phyloP scores from a whole-genome alignment of 1,140 invertebrate genomes.

The Maniola jurtina region DNA sequence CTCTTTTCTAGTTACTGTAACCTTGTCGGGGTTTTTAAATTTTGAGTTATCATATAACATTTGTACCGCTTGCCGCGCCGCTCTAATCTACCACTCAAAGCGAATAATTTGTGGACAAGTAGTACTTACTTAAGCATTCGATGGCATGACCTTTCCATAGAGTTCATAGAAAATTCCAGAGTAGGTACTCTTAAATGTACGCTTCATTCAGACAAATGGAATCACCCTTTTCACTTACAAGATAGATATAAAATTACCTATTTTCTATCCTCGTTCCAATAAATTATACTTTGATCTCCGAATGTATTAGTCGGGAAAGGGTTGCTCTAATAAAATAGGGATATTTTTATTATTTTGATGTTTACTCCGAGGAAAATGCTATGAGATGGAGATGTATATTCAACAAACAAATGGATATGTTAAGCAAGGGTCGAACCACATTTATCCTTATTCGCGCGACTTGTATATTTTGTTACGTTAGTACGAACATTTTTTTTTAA shows the following conservation, averaged over 20 bases:
- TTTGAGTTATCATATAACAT: too few species aligned
- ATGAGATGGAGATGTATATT: not conserved
- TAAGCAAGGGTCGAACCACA: not conserved
- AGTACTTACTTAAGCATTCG: too few species aligned
- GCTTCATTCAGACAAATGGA: not conserved
- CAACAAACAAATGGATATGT: not conserved
- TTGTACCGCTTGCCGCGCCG: too few species aligned
- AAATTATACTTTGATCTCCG: not conserved
- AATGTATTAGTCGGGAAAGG: not conserved
- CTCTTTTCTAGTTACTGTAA: too few species aligned
- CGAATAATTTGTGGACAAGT: too few species aligned
- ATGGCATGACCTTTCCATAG: too few species aligned
- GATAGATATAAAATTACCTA: not conserved
- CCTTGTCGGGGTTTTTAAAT: too few species aligned
- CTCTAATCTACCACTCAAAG: too few species aligned
- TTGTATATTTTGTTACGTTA: not conserved
- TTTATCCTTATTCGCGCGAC: not conserved
- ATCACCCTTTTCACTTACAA: not conserved
- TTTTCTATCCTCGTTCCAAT: not conserved
- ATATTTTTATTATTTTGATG: conserved; percentile 5
- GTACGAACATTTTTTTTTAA: too few species aligned
- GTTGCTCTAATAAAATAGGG: not conserved
- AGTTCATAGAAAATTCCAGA: too few species aligned
- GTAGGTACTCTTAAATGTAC: not conserved
- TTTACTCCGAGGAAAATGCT: not conserved